Conservation (phyloP, 1,140 invertebrate species). For the Caerostris darwini region DNA sequence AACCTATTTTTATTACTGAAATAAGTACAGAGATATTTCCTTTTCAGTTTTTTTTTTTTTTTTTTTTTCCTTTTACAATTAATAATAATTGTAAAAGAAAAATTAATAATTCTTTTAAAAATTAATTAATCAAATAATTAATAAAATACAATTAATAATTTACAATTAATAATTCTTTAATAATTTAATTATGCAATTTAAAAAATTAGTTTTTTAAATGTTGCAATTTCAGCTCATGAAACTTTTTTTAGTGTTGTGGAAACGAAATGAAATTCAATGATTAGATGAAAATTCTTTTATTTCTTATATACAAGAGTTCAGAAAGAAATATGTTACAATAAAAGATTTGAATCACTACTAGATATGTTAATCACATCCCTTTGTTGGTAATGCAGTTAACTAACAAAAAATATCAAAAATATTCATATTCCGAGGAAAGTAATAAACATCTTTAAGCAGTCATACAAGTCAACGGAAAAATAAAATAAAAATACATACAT, state of each 20-base stretch:
- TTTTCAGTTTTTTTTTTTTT: too few relatives aligned
- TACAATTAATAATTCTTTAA: too few relatives aligned
- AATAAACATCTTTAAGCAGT: conserved; percentile 32
- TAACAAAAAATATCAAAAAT: conserved; percentile 55
- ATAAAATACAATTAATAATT: too few relatives aligned
- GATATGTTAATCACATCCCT: conserved; percentile 28
- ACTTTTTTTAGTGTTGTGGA: neutral
- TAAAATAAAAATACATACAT: neutral
- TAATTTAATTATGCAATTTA: too few relatives aligned
- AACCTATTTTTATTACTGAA: too few relatives aligned
- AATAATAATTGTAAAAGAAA: too few relatives aligned
- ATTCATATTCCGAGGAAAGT: conserved; percentile 36
- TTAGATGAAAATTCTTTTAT: conserved; percentile 8
- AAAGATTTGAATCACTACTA: conserved; percentile 38
- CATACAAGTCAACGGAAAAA: conserved; percentile 6
- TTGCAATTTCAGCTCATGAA: too few relatives aligned
- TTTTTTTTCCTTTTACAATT: too few relatives aligned
- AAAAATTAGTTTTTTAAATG: too few relatives aligned
- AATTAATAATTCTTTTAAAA: too few relatives aligned
- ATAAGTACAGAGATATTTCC: too few relatives aligned
- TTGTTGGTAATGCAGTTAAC: conserved; percentile 30
- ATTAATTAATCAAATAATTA: too few relatives aligned
- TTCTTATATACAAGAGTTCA: conserved; percentile 49
- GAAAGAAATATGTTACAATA: conserved; percentile 37
- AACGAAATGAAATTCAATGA: neutral